Evolutionary conservation across 2,888 invertebrate genomes (phyloP), one percentile per base, ranked within the genome.

Genomic region (Sarcophaga variegata): DNA sequence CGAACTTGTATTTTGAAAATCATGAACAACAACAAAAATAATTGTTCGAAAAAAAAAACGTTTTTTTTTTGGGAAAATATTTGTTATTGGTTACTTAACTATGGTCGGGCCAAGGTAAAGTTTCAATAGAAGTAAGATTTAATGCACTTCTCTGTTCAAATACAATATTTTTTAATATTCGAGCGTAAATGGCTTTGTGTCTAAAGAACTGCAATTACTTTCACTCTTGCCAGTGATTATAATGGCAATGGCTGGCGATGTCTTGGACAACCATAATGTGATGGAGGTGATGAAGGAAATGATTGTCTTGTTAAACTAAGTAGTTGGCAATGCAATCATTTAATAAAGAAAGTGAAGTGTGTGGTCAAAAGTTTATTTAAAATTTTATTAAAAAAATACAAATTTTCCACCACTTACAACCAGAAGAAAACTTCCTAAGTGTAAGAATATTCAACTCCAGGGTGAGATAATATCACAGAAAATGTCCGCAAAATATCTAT

Each of bases 281-380:
- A 8, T 8, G 17, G 27, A 12, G 72, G 37, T 37, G 37, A 10
- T 64, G 45, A 47, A 12, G 14, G 66, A 77, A 77, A 78, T 83
- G 72, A 78, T 45, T 17, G 59, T 59, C 1, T 64, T 83, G 63
- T 69, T 37, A 37, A 69, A 62, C 81, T 75, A 75, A 75, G 75
- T 8, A 49, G n/a, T 45, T 59, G 22, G 66, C 64, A 59, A 66
- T 66, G 71, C 72, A 74, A 80, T 59, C 63, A 60, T 25, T 22
- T 66, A n/a, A n/a, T n/a, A 66, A 14, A 22, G 37, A 66, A 59
- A 59, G 2, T n/a, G n/a, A n/a, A n/a, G n/a, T n/a, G n/a, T 37
- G 37, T 10, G 8, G 37, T 37, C 37, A 10, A 37, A 37, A 37
- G 37, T 10, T 37, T 37, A 37, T 37, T 37, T 37, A 37, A 37